Evolutionary conservation across 1,140 invertebrate species (phyloP), one percentile per base, ranked within the genome.

Genomic region (Apis mellifera): DNA sequence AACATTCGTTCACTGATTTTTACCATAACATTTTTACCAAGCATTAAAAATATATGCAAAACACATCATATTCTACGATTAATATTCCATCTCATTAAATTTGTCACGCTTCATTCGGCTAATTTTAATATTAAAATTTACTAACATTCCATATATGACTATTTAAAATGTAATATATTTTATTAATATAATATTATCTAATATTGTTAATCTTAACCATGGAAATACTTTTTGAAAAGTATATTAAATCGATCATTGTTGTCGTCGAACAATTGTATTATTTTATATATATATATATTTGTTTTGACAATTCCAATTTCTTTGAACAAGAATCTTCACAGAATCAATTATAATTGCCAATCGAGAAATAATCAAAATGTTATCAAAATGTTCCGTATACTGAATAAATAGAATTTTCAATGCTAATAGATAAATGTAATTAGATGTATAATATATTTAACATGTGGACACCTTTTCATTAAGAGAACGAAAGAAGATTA

Each of bases 371-470:
- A 1, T 60, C 15, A n/a, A n/a, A n/a, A 57, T 42, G 32, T n/a
- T 73, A 19, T 23, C 60, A 65, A 65, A 65, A n/a, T 76, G 60
- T 48, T 12, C 26, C 50, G 23, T 26, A 50, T 13, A 21, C 11
- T 23, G 50, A 32, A 13, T 32, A 19, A n/a, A n/a, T n/a, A n/a
- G n/a, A n/a, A n/a, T n/a, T n/a, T 65, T 65, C 42, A 48, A 76
- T 76, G 60, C 19, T 76, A 54, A 65, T 76, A 65, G 9, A 54
- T 54, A 76, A 13, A 21, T 5, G 8, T 23, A 52, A 50, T 64
- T 76, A 76, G 60, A 76, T 76, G 64, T 76, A 60, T 50, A 76
- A 54, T 60, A 54, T n/a, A n/a, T n/a, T n/a, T n/a, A n/a, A n/a
- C n/a, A n/a, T n/a, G n/a, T n/a, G n/a, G n/a, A n/a, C n/a, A n/a